Conservation (phyloP, 1,140 invertebrate genomes). For the Brachionus paranguensis region DNA sequence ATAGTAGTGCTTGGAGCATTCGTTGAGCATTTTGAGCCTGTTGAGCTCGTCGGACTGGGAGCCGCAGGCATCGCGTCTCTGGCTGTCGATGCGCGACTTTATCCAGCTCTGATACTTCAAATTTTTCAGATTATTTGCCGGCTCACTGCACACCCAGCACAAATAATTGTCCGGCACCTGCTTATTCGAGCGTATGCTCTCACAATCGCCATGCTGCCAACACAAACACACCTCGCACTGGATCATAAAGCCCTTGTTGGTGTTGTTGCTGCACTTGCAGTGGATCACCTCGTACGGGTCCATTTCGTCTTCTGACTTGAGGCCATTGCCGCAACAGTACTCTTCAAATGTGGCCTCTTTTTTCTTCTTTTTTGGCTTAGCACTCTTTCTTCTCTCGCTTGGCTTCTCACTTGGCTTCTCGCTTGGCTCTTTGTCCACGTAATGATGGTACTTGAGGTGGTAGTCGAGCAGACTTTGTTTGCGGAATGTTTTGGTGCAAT, state of each 20-base stretch:
- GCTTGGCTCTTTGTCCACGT: background rate
- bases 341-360: background rate
- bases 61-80: background rate
- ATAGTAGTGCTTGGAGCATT: slow-evolving; percentile 20
- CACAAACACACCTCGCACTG: slow-evolving; percentile 31
- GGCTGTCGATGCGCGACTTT: background rate
- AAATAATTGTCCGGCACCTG: slow-evolving; percentile 34
- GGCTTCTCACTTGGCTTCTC: background rate
- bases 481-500: slow-evolving; percentile 26
- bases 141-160: slow-evolving; percentile 29
- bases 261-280: background rate
- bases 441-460: slow-evolving; percentile 35
- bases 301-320: background rate
- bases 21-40: slow-evolving; percentile 6
- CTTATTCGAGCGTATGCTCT: background rate
- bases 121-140: slow-evolving; percentile 12
- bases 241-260: slow-evolving; percentile 35
- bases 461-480: slow-evolving; percentile 36
- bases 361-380: background rate
- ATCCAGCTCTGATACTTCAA: slow-evolving; percentile 28
- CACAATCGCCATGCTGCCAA: slow-evolving; percentile 30
- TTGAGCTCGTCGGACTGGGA: background rate
- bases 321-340: background rate
- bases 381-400: background rate
- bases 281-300: slow-evolving; percentile 36